Percentiles rank a stretch among this genome's conserved stretches.
These are phyloP conservation scores for Motacilla tschutschensis DNA, from an alignment of 2,113 vertebrate species.

Conservation along the genomic window DNA sequence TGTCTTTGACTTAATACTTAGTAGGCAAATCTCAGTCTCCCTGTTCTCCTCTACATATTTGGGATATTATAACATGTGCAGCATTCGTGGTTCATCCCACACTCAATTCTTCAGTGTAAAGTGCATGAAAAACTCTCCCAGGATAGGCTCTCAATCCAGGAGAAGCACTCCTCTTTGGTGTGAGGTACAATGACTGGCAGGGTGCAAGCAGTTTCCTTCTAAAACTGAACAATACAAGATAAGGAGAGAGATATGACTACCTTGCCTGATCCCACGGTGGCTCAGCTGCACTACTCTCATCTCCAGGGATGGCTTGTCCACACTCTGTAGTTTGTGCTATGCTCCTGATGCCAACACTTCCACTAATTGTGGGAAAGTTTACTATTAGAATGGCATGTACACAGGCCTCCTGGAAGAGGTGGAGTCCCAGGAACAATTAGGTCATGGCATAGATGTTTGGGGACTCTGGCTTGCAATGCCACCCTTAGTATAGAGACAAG, in stretches of 20 bases:
- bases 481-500: background rate
- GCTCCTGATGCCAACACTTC: background rate
- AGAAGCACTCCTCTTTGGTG: background rate
- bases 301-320: background rate
- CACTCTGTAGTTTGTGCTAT: background rate
- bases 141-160: background rate
- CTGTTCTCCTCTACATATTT: background rate
- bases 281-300: background rate
- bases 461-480: background rate
- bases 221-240: background rate
- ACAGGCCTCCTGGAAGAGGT: constrained; percentile 9
- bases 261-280: background rate
- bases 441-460: constrained; percentile 4
- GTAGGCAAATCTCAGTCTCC: background rate
- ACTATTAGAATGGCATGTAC: background rate
- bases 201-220: background rate
- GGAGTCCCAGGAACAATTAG: constrained; percentile 17
- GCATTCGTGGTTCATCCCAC: background rate
- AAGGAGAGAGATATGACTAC: background rate
- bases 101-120: background rate
- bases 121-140: background rate
- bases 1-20: background rate
- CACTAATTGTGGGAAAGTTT: constrained; percentile 16
- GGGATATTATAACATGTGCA: background rate
- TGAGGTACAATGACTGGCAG: background rate